These are phyloP conservation scores for Hylaea fasciaria DNA, from an alignment of 2,888 invertebrate species.

Conservation along the genomic window DNA sequence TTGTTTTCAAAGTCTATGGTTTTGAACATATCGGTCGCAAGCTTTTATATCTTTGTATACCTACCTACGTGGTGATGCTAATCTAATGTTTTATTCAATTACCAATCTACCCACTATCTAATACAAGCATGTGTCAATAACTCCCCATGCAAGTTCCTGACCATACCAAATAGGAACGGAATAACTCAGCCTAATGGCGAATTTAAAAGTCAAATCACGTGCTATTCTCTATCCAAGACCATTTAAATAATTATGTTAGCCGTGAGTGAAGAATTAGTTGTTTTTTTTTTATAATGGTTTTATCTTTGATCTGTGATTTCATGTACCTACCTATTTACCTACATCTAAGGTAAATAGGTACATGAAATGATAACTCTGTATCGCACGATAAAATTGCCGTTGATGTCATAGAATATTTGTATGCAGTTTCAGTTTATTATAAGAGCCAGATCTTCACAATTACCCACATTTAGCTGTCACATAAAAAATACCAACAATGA, in stretches of 20 bases:
- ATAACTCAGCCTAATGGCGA: conserved; percentile 12
- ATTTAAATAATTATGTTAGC: conserved; percentile 14
- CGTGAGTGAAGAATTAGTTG: conserved; percentile 2
- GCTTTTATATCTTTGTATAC: background rate
- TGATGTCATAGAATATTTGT: no score
- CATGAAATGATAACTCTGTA: no score
- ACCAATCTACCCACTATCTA: background rate
- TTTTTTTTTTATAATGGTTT: background rate
- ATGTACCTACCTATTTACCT: no score
- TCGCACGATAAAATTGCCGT: no score
- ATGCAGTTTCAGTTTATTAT: no score
- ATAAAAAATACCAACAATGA: no score
- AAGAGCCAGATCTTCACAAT: no score
- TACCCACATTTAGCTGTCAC: no score
- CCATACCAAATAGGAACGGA: conserved; percentile 13
- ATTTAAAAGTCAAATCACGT: conserved; percentile 24
- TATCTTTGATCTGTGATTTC: no score
- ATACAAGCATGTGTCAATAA: conserved; percentile 7
- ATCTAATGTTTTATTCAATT: conserved; percentile 5
- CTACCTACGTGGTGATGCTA: background rate
- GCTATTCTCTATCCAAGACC: conserved; percentile 12
- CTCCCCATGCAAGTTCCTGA: conserved; percentile 3
- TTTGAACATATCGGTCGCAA: no score
- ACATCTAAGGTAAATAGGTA: no score
- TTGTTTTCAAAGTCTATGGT: no score